Percentiles rank a stretch among this genome's conserved stretches.
Evolutionary conservation across 1,140 invertebrate genomes (phyloP).

Genomic region (Pentalonia nigronervosa): DNA sequence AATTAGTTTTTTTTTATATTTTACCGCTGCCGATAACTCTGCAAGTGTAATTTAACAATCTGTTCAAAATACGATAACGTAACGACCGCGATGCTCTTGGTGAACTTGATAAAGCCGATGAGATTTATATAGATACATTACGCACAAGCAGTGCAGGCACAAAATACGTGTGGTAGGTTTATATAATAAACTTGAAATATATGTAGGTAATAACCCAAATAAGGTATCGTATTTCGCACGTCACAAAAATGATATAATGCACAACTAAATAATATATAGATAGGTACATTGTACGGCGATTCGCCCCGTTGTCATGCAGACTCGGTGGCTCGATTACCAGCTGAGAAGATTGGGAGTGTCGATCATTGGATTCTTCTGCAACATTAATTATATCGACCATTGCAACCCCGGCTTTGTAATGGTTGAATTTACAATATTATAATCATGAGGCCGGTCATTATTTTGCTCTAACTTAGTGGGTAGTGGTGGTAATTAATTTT

Average conservation of each 20-base stretch:
- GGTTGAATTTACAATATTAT: too few relatives aligned
- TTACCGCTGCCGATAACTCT: background rate
- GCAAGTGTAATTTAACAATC: constrained; percentile 9
- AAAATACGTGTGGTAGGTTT: background rate
- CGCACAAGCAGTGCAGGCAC: background rate
- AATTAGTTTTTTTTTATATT: background rate
- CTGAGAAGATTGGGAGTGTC: background rate
- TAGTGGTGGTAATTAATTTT: too few relatives aligned
- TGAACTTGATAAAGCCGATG: background rate
- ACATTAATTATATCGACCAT: too few relatives aligned
- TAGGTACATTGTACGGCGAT: background rate
- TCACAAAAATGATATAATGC: background rate
- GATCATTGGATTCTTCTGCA: too few relatives aligned
- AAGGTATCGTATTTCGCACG: background rate
- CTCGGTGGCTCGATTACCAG: background rate
- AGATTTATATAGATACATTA: background rate
- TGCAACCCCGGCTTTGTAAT: too few relatives aligned
- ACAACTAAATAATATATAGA: background rate
- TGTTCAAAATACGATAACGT: background rate
- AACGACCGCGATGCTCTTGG: constrained; percentile 10
- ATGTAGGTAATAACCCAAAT: background rate
- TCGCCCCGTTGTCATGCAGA: background rate
- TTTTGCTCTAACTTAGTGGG: too few relatives aligned
- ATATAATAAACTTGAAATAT: background rate
- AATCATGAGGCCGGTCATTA: too few relatives aligned